Conservation (phyloP, 2,888 invertebrate species). For the Pyrochroa serraticornis region DNA sequence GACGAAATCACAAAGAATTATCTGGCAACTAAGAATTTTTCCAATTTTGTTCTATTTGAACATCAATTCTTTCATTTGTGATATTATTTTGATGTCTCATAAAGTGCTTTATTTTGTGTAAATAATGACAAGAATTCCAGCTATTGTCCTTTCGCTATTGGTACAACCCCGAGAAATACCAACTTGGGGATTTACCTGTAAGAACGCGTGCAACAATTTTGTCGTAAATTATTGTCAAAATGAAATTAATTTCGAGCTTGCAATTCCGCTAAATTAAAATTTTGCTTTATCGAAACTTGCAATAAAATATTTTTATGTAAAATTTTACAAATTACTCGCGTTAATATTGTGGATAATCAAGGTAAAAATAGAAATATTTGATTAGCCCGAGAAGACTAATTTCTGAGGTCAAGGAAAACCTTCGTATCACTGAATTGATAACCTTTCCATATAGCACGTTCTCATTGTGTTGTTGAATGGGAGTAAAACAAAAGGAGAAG, state of each 20-base stretch:
- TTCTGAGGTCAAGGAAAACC: slow-evolving; percentile 6
- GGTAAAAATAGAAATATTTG: slow-evolving; percentile 10
- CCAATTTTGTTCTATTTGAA: too few species aligned
- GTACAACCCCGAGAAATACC: slow-evolving; percentile 2
- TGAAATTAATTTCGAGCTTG: too few species aligned
- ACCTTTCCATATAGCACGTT: slow-evolving; percentile 4
- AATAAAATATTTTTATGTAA: too few species aligned
- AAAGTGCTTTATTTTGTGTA: neutral
- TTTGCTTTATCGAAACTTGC: too few species aligned
- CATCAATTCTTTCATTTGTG: too few species aligned
- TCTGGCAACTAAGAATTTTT: too few species aligned
- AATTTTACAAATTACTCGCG: too few species aligned
- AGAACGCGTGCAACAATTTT: neutral
- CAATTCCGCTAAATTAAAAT: too few species aligned
- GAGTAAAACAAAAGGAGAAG: slow-evolving; percentile 6
- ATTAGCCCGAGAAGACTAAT: slow-evolving; percentile 3
- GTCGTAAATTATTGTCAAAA: too few species aligned
- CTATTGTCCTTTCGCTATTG: neutral
- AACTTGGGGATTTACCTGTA: slow-evolving; percentile 4
- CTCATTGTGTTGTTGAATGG: neutral
- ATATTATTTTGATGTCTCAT: too few species aligned
- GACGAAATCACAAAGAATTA: too few species aligned
- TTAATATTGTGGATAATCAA: too few species aligned
- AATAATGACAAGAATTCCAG: slow-evolving; percentile 3
- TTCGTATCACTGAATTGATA: slow-evolving; percentile 8